phyloP scores from a whole-genome alignment of 2,113 vertebrate species.

The Gymnocephalus cernua region DNA sequence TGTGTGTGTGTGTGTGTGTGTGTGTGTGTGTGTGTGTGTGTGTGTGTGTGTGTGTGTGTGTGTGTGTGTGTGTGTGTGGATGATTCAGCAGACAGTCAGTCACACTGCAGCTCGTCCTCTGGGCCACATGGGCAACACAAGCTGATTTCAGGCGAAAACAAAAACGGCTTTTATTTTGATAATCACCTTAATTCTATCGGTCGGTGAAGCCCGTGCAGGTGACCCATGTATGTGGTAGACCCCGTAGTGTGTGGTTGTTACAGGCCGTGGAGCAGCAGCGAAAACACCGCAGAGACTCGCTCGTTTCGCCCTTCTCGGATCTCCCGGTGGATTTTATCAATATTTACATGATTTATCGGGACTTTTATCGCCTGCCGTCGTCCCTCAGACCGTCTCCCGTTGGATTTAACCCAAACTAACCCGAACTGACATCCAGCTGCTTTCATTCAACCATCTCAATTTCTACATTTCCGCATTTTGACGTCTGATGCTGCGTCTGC shows the following conservation, averaged over 20 bases:
- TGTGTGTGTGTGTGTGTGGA: neutral
- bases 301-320: neutral
- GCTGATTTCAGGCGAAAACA: neutral
- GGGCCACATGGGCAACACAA: neutral
- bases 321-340: neutral
- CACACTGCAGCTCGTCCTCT: neutral
- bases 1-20: no score
- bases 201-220: neutral
- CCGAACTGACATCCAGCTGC: neutral
- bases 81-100: constrained; percentile 16
- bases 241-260: neutral
- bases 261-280: constrained; percentile 29
- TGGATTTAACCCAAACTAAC: neutral
- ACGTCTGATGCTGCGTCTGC: constrained; percentile 38
- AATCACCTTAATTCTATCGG: neutral
- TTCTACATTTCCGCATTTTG: constrained; percentile 56
- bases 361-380: neutral
- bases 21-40: no score
- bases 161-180: neutral
- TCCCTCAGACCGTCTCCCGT: fast-evolving
- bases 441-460: neutral
- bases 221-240: neutral
- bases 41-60: no score
- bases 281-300: neutral
- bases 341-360: neutral